Conservation (phyloP, 37 sponge, comb jelly and placozoan species). For the Chondrilla cf. caribensis region DNA sequence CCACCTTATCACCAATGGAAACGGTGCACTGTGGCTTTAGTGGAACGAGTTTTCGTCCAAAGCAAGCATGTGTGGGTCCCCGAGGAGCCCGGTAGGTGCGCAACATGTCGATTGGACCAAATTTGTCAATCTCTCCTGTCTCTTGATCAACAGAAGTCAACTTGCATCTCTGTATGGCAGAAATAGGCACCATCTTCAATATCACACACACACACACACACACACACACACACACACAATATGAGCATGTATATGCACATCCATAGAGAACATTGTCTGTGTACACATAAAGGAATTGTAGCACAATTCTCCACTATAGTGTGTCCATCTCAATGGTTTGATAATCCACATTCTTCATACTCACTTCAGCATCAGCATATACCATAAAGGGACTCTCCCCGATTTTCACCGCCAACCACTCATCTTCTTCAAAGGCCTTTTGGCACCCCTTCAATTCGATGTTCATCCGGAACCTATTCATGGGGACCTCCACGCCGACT, state of each 20-base stretch:
- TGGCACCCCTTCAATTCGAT: conserved; percentile 69
- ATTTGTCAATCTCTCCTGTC: conserved; percentile 64
- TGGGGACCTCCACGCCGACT: conserved; percentile 38
- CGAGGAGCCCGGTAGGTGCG: conserved; percentile 67
- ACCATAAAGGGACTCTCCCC: conserved; percentile 62
- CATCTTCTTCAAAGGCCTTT: conserved; percentile 73
- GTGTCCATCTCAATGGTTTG: too few species aligned
- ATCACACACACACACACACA: background rate
- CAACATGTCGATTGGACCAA: conserved; percentile 77
- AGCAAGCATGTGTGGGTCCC: conserved; percentile 73
- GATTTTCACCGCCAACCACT: conserved; percentile 68
- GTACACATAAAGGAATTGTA: too few species aligned
- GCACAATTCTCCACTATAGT: too few species aligned
- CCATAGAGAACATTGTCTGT: background rate
- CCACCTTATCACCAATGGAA: conserved; percentile 63
- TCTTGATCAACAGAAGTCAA: conserved; percentile 70
- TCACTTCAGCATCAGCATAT: conserved; percentile 54
- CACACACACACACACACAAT: background rate
- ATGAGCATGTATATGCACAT: background rate
- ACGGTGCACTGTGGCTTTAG: conserved; percentile 49
- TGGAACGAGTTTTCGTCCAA: conserved; percentile 59
- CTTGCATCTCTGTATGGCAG: conserved; percentile 63
- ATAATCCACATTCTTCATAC: background rate
- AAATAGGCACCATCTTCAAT: background rate
- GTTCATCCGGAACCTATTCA: conserved; percentile 77